Base-by-base conservation (phyloP, 1,140 invertebrate genomes). In the Bombus consobrinus region DNA sequence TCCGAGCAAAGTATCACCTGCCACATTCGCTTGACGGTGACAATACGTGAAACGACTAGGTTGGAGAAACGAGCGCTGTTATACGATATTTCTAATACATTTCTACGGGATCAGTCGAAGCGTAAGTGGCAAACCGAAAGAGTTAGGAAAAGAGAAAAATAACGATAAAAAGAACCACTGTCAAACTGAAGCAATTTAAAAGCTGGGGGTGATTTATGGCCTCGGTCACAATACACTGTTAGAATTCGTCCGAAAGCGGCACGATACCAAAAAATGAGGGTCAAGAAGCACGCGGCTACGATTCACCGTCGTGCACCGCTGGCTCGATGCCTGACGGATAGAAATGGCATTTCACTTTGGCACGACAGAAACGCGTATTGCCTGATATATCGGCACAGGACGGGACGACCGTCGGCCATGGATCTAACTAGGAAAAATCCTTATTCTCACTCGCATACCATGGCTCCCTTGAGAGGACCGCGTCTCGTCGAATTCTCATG, bases 311-410 rank as follows among this genome's bases (percentile, higher is more conserved):
- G 62, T 37, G 22, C 34, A 71, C 5, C 34, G 59, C 79, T 85
- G 83, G 83, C 83, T 85, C 83, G 68, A 80, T 77, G 83, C 77
- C 83, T 85, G 83, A 80, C 76, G 83, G 68, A 85, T 85, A 85
- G 83, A 85, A 85, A 85, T 85, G 81, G 77, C 66, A 73, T 78
- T 86, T 81, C 81, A 75, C 75, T 39, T 47, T 43, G 43, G 75
- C 71, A 86, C 62, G 64, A 53, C 32, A 86, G 83, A 71, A 87
- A 87, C 84, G 85, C 87, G 81, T 76, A 81, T 77, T 69, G 47
- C 53, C 86, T 87, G 81, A 88, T 88, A 83, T 84, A 87, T 76
- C 80, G 80, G n/a, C 81, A 47, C 2, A 12, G n/a, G n/a, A 13
- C 34, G 18, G 47, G 47, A 47, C 47, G 37, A 68, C 59, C 69